Evolutionary conservation across 2,113 vertebrate genomes (phyloP), one percentile per base, ranked within the genome.

Genomic region (Eurypyga helias): DNA sequence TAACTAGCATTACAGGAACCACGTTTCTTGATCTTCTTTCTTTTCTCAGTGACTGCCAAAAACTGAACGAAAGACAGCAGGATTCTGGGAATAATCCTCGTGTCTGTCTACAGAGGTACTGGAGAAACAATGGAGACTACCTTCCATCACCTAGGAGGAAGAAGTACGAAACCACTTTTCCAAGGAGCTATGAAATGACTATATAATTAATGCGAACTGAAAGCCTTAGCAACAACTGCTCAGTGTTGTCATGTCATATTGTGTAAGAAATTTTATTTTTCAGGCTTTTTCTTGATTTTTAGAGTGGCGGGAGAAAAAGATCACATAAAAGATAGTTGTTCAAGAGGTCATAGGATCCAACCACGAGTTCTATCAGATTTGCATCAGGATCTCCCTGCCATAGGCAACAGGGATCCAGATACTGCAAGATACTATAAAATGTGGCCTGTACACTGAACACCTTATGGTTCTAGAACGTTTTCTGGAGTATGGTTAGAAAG

Each of bases 191-290:
- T 70, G 41, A 93, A 92, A 34, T 51, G 2, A 66, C 28, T 92
- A 69, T 33, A 43, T 55, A 83, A 86, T 94, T 92, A 90, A 86
- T 77, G 29, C 73, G 60, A 96, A 88, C 15, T 52, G 34, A 93
- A 93, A 94, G 51, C 55, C 85, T 86, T 93, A 86, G 93, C 88
- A 95, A 92, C 76, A 87, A 62, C 82, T 86, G 38, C 46, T 94
- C 5, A 25, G 55, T 20, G 24, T 77, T 90, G 82, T 55, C 82
- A 87, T 41, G 70, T 36, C 23, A 64, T 41, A 54, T 28, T 69
- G 64, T 34, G 48, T 52, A 62, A 46, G 33, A 66, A 60, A 83
- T 62, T 38, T 73, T 38, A 34, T 36, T 80, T 88, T 93, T 90
- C 58, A 90, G 54, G 54, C 16, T 87, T 72, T 60, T 26, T 87